These are phyloP conservation scores for Platygyra sinensis DNA, from an alignment of 64 coral and sea anemone genomes.

Conservation along the genomic window DNA sequence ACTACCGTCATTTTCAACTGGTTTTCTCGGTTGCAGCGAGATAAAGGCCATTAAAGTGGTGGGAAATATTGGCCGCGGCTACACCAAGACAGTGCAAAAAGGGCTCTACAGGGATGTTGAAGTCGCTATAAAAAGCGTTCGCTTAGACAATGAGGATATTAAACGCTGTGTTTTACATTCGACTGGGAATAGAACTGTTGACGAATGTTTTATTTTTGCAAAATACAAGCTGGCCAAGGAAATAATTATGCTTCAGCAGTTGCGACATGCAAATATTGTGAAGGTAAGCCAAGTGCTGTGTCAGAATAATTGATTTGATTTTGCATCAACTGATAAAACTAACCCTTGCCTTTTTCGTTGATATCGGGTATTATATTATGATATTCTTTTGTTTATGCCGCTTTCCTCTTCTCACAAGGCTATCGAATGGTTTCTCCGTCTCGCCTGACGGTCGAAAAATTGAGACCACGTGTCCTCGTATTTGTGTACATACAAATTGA, in stretches of 20 bases:
- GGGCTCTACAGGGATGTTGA: constrained; percentile 34
- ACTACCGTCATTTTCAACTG: not conserved
- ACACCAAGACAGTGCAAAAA: constrained; percentile 78
- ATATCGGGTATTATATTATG: not conserved
- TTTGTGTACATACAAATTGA: too few species aligned
- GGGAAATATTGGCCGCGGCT: constrained; percentile 67
- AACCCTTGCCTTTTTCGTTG: not conserved
- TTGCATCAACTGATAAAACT: not conserved
- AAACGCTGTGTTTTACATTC: constrained; percentile 38
- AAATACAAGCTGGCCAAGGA: constrained; percentile 90
- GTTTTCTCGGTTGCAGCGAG: constrained; percentile 54
- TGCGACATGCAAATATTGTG: constrained; percentile 78
- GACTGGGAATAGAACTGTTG: not conserved
- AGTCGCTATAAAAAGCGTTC: constrained; percentile 74
- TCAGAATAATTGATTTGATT: constrained; percentile 3
- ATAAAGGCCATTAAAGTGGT: constrained; percentile 52
- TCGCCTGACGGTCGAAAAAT: too few species aligned
- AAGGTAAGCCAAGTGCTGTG: constrained; percentile 61
- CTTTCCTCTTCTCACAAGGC: not conserved
- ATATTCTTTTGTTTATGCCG: not conserved
- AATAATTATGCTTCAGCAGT: constrained; percentile 74
- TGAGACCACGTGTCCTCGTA: too few species aligned
- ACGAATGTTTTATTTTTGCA: constrained; percentile 72
- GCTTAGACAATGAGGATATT: constrained; percentile 54
- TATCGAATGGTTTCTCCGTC: too few species aligned